Evolutionary conservation across 53 echinoderm and acorn worm species (phyloP), one percentile per base, ranked within the genome.

Genomic region (Hippasteria phrygiana): DNA sequence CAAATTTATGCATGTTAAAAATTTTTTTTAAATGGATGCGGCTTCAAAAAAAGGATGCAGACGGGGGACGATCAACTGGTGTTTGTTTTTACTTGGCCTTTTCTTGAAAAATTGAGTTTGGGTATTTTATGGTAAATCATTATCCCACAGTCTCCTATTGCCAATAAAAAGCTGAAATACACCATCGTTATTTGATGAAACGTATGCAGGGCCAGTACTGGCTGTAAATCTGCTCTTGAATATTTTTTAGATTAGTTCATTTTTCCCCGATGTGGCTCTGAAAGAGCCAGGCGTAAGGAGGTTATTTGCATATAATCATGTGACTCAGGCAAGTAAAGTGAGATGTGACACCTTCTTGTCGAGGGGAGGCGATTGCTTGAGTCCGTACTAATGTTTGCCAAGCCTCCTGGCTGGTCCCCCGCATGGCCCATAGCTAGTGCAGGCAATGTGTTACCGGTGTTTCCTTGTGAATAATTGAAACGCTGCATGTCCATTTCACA

Each of bases 401-500:
- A 2, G 37, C 69, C 69, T 35, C 36, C 9, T 67, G 12, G 34
- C 10, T 5, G 7, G 9, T 3, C 69, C 18, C 69, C 10, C 37
- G 8, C 10, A 31, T 63, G 29, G 22, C 24, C 27, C 64, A 63
- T 3, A 11, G 11, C 27, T 67, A 16, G 33, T 67, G 69, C 33
- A 31, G 34, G 36, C 32, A 67, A 35, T 14, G 37, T 36, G 59
- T 59, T n/a, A 59, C n/a, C 24, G 7, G 59, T 24, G 26, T 59
- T 59, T 76, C 48, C 37, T 32, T 76, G 74, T 77, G 11, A 55
- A 79, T 79, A 79, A 79, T 79, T 55, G 38, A 79, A 40, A 24
- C 35, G 38, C n/a, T 24, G n/a, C 22, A 38, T 79, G 55, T 38
- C n/a, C 41, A 56, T 27, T 62, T 79, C 79, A 79, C 79, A 38